Evolutionary conservation across 2,113 vertebrate species (phyloP).

Genomic region (Pituophis catenifer): DNA sequence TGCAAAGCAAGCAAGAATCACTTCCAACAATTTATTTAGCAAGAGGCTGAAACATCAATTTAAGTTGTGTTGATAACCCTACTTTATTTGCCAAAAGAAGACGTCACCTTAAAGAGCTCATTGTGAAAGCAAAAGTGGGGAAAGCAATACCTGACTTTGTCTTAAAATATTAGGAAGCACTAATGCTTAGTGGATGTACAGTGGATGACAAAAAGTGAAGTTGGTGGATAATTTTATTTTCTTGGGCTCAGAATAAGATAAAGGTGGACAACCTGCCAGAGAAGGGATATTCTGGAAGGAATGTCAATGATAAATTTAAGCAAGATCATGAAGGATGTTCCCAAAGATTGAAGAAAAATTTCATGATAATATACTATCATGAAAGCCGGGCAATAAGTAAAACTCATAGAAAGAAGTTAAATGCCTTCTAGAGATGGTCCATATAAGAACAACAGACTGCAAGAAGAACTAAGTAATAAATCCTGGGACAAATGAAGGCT

Average conservation of each 20-base stretch:
- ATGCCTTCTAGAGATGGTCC: background rate
- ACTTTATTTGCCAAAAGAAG: background rate
- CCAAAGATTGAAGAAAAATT: background rate
- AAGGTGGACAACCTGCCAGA: background rate
- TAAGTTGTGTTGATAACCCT: background rate
- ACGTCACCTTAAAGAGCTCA: background rate
- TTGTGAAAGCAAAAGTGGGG: background rate
- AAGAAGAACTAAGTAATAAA: background rate
- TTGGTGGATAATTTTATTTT: background rate
- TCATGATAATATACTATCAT: background rate
- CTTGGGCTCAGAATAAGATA: background rate
- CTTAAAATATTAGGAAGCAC: background rate
- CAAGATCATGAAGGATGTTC: background rate
- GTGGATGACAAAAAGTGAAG: background rate
- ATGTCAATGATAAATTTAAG: background rate
- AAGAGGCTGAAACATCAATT: background rate
- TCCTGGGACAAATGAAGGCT: background rate
- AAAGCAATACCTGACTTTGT: background rate
- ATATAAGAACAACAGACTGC: background rate
- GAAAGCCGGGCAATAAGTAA: background rate
- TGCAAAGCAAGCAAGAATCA: background rate
- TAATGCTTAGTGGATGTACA: background rate
- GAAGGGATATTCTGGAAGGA: background rate
- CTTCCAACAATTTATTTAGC: background rate
- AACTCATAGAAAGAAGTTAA: background rate